These are phyloP conservation scores for Lasioglossum oenotherae DNA, from an alignment of 2,888 invertebrate species.

Conservation along the genomic window DNA sequence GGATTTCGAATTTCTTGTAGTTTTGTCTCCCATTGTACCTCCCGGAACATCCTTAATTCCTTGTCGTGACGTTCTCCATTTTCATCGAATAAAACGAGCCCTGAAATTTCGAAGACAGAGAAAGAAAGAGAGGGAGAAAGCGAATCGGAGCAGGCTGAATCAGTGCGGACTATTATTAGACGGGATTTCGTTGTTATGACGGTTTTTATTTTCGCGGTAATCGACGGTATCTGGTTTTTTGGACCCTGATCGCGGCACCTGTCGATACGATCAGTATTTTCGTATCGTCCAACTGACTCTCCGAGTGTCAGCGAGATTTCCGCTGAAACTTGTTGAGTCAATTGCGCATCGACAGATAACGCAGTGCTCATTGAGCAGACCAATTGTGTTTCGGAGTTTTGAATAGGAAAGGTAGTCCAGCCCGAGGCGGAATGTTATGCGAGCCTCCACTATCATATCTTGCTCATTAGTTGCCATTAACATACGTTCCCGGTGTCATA, in stretches of 20 bases:
- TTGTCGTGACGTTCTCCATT: too few relatives aligned
- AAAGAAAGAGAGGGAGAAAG: neutral
- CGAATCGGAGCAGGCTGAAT: neutral
- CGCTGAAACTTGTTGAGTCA: neutral
- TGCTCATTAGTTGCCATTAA: conserved; percentile 63
- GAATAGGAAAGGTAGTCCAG: neutral
- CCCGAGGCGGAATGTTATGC: neutral
- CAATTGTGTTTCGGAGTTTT: neutral
- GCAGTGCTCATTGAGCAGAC: neutral
- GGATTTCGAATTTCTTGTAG: too few relatives aligned
- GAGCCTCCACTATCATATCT: conserved; percentile 64
- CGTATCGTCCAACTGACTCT: conserved; percentile 6
- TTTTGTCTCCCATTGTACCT: too few relatives aligned
- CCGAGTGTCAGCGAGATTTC: conserved; percentile 22
- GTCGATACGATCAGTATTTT: conserved; percentile 55
- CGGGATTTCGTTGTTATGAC: neutral
- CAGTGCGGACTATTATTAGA: conserved; percentile 3
- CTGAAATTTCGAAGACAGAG: neutral
- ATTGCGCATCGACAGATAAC: conserved; percentile 31
- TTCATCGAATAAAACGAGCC: neutral
- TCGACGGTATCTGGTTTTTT: conserved; percentile 25
- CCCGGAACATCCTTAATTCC: too few relatives aligned
- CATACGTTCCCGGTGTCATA: conserved; percentile 54
- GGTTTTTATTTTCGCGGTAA: neutral
- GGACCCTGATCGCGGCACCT: conserved; percentile 51